Evolutionary conservation across 1,140 invertebrate genomes (phyloP), one percentile per base, ranked within the genome.

Genomic region (Neotoxoptera formosana): DNA sequence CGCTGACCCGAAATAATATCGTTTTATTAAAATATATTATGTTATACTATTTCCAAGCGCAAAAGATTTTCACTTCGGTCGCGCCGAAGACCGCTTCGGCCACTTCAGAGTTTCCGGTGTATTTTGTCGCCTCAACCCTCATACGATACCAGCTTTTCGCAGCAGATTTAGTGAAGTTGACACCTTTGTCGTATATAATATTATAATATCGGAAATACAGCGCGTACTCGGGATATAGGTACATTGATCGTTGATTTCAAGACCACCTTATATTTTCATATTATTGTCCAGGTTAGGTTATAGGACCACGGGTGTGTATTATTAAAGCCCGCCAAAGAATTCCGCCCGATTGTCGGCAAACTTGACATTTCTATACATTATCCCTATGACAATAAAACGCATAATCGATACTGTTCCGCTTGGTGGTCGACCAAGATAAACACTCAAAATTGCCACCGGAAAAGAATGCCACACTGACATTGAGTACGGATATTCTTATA

Each of bases 371-470:
- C 41, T 47, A 47, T 86, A 47, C n/a, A n/a, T n/a, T 47, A n/a
- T 47, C 25, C 86, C 86, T 30, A 45, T 84, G 23, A 30, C 30
- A 88, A 88, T 88, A 88, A 48, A n/a, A 53, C 48, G 48, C n/a
- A 53, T 53, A 89, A 34, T 36, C 47, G n/a, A 89, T 34, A 89
- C 2, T 51, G 30, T 34, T 87, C 23, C 41, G 45, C 41, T n/a
- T 48, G 87, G 87, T 89, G 87, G 87, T 60, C 53, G 87, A 56
- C 48, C n/a, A 17, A 90, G 30, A 47, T 60, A 90, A 60, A 90
- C 53, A 90, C 36, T 60, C 23, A 21, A 60, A 41, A 90, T 60
- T 34, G 88, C 88, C 88, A 90, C 88, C 88, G 88, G 51, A 90
- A 90, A 53, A 41, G 48, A 60, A 56, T 34, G 8, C 23, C 87